Percentiles rank a stretch among this genome's conserved stretches.
These are phyloP conservation scores for Umimayanthus kanabou DNA, from an alignment of 92 coral and sea anemone species.

Conservation along the genomic window DNA sequence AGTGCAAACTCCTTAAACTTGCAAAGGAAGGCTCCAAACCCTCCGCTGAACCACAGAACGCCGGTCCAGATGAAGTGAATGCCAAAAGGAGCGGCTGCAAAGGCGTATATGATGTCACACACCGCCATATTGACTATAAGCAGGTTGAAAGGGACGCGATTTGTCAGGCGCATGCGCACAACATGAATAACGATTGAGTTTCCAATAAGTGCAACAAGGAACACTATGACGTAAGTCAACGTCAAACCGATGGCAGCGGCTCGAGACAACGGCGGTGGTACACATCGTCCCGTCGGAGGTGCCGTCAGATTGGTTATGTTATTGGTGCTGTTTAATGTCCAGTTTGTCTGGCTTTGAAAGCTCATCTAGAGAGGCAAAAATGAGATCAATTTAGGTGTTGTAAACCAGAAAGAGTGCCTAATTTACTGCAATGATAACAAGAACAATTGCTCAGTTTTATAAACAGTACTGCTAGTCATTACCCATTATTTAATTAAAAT, in stretches of 20 bases:
- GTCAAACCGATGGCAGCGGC: conserved; percentile 26
- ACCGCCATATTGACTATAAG: conserved; percentile 41
- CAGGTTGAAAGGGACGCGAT: conserved; percentile 36
- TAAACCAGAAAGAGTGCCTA: neutral
- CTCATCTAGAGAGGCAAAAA: conserved; percentile 12
- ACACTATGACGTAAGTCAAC: conserved; percentile 23
- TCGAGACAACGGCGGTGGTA: neutral
- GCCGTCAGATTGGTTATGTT: conserved; percentile 12
- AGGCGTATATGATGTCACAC: conserved; percentile 38
- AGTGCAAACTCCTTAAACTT: conserved; percentile 41
- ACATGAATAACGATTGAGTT: conserved; percentile 39
- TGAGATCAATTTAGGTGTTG: neutral
- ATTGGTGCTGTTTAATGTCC: neutral
- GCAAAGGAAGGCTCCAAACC: conserved; percentile 34
- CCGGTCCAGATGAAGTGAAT: conserved; percentile 26
- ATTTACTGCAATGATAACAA: neutral
- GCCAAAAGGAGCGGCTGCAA: conserved; percentile 32
- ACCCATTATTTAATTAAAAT: no score
- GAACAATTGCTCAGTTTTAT: no score
- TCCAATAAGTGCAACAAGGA: conserved; percentile 16
- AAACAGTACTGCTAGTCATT: no score
- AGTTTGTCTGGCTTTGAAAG: neutral
- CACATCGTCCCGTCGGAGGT: neutral
- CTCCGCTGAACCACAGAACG: conserved; percentile 36
- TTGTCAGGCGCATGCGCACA: conserved; percentile 28